Conservation (phyloP, 2,113 vertebrate species). For the Varanus salvator region DNA sequence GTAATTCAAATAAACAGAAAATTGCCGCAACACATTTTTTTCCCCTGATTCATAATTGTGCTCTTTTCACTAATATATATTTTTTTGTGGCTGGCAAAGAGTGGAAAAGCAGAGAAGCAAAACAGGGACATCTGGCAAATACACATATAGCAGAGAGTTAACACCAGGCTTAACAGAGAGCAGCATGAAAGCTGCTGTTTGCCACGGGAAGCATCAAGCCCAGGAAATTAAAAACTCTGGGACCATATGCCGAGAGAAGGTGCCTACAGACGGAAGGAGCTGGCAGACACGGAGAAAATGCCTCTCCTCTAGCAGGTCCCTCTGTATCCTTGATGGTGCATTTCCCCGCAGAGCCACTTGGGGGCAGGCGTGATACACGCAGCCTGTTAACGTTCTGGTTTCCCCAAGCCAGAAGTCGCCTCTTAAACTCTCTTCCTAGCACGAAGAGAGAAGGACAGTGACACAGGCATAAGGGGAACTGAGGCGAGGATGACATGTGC, state of each 20-base stretch:
- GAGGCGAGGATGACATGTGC: conserved; percentile 44
- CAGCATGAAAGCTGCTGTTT: conserved; percentile 37
- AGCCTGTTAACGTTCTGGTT: accelerated
- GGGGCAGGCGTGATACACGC: neutral
- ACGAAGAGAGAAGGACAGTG: neutral
- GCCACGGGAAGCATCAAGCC: conserved; percentile 17
- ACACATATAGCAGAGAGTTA: neutral
- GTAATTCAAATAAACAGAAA: neutral
- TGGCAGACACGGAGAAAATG: neutral
- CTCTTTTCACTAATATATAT: too few relatives aligned
- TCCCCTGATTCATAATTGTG: neutral
- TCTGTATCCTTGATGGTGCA: neutral
- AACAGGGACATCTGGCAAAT: conserved; percentile 53
- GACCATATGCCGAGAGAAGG: conserved; percentile 37
- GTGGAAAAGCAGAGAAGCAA: conserved; percentile 13
- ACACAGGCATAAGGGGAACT: conserved; percentile 9
- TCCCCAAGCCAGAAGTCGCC: neutral
- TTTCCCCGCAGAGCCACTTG: neutral
- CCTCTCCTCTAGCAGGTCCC: neutral
- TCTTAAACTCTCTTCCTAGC: neutral
- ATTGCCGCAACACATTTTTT: neutral
- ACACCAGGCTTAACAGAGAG: conserved; percentile 26
- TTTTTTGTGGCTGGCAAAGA: neutral
- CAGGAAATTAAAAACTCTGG: conserved; percentile 62
- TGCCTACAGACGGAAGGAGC: conserved; percentile 8